These are phyloP conservation scores for Tenthredo notha DNA, from an alignment of 2,888 invertebrate species.

Conservation along the genomic window DNA sequence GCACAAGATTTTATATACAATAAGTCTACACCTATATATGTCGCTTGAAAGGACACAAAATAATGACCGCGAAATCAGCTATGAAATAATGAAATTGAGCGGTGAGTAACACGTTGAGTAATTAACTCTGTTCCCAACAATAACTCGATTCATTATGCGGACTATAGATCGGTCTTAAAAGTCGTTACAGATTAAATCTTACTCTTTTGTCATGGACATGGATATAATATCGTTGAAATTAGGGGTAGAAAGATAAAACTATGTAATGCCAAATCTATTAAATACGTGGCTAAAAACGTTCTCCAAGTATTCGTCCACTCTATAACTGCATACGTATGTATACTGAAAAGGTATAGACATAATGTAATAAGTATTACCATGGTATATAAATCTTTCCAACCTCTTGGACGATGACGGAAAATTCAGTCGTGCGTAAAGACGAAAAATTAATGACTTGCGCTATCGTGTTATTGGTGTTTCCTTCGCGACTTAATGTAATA, in stretches of 20 bases:
- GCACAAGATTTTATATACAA: not conserved
- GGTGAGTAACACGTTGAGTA: slow-evolving; percentile 28
- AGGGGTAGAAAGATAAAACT: not conserved
- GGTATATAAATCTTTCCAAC: slow-evolving; percentile 14
- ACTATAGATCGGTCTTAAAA: not conserved
- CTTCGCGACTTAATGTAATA: not conserved
- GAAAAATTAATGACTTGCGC: slow-evolving; percentile 1
- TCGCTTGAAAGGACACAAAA: not conserved
- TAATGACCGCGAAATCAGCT: not conserved
- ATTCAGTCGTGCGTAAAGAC: not conserved
- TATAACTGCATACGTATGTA: not conserved
- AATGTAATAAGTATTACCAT: not conserved
- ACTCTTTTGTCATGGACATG: not conserved
- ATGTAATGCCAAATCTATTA: not conserved
- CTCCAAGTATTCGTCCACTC: no score
- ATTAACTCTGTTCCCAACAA: slow-evolving; percentile 10
- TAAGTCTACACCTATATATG: not conserved
- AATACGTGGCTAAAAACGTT: not conserved
- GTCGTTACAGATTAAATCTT: not conserved
- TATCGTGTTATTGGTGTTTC: not conserved
- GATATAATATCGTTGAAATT: not conserved
- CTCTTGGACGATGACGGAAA: not conserved
- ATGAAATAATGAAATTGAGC: not conserved
- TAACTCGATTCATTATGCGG: not conserved
- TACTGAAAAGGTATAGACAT: not conserved